Percentiles rank a stretch among this genome's conserved stretches.
phyloP scores from a whole-genome alignment of 2,113 vertebrate genomes.

The Monarcha castaneiventris region DNA sequence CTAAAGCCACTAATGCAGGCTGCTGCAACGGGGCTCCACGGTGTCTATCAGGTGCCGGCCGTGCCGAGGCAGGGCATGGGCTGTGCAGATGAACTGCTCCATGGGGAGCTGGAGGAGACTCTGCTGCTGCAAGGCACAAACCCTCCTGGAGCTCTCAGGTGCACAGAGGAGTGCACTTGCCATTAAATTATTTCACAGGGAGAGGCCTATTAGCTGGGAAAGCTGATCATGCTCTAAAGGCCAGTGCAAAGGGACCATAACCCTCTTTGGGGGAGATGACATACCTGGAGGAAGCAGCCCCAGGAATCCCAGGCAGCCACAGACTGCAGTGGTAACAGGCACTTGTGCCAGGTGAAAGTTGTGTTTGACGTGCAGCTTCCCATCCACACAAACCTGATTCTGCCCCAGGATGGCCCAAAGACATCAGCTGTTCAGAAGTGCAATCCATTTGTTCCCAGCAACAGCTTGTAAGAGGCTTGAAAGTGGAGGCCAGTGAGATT shows the following conservation, averaged over 20 bases:
- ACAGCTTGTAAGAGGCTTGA: neutral
- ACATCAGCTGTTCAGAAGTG: neutral
- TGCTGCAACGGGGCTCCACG: neutral
- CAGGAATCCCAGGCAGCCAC: neutral
- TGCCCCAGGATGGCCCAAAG: neutral
- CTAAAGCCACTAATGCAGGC: conserved; percentile 25
- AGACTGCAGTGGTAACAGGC: neutral
- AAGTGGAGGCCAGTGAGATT: neutral
- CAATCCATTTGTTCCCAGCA: neutral
- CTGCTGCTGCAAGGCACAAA: conserved; percentile 10
- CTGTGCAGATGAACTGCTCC: neutral
- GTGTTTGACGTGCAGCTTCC: neutral
- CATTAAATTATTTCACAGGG: conserved; percentile 18
- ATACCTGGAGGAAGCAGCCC: neutral
- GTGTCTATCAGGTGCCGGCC: conserved; percentile 27
- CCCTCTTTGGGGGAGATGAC: neutral
- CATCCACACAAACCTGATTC: neutral
- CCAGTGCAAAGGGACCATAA: neutral
- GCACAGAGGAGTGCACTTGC: neutral
- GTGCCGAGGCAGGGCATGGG: neutral
- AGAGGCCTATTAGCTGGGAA: neutral
- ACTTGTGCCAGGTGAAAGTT: rapidly evolving
- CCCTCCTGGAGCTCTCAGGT: conserved; percentile 17
- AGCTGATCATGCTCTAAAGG: neutral
- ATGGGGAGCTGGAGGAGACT: neutral